A percentile compares a stretch with the other conserved stretches of the same genome.
These are phyloP conservation scores for Drosophila tsacasi DNA, from an alignment of 1,140 invertebrate species.

Conservation along the genomic window DNA sequence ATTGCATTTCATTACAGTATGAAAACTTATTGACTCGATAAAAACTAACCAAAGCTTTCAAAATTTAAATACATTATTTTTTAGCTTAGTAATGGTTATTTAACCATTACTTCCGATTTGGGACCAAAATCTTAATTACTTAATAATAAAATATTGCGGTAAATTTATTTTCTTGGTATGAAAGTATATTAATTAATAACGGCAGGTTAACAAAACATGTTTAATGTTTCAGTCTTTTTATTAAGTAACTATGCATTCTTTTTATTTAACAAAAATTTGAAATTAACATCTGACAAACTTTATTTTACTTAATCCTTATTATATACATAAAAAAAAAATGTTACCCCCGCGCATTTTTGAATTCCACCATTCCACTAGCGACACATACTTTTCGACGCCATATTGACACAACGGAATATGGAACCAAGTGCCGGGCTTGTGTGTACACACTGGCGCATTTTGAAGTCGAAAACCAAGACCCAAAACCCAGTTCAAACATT, in stretches of 20 bases:
- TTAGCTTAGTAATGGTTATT: no score
- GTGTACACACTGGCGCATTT: conserved; percentile 14
- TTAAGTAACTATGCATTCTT: background rate
- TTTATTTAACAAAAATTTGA: background rate
- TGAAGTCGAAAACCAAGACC: background rate
- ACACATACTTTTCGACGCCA: background rate
- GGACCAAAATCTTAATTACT: no score
- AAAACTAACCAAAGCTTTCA: no score
- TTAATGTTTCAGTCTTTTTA: background rate
- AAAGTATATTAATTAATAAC: no score
- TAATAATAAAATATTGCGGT: no score
- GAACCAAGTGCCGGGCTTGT: background rate
- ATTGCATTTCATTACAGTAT: no score
- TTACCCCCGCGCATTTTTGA: no score
- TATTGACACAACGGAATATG: background rate
- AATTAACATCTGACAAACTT: background rate
- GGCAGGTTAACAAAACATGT: background rate
- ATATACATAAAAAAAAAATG: background rate
- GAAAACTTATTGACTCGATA: no score
- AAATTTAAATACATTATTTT: no score
- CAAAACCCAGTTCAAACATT: background rate
- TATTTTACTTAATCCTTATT: background rate
- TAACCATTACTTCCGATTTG: no score
- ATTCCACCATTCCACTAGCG: background rate
- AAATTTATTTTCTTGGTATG: no score